Percentiles rank a stretch among this genome's conserved stretches.
These are phyloP conservation scores for Natrix natrix DNA, from an alignment of 2,797 vertebrate genomes.

Conservation along the genomic window DNA sequence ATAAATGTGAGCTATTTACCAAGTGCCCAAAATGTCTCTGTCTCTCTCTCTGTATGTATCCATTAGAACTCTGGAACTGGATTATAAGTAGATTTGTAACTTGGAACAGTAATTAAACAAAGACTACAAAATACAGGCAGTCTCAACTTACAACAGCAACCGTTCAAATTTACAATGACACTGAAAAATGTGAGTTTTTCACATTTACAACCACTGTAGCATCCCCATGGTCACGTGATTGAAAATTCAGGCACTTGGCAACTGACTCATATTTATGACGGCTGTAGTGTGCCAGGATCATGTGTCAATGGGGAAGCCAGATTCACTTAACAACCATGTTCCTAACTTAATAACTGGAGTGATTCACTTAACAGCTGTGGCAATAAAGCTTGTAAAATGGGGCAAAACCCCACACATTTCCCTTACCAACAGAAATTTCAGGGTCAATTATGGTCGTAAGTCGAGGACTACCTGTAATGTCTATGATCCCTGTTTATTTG, in stretches of 20 bases:
- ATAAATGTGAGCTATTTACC: background rate
- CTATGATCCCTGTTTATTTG: background rate
- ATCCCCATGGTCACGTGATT: background rate
- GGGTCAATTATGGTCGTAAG: background rate
- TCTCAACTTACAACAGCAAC: background rate
- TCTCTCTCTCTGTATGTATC: too few relatives aligned
- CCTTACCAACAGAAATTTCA: background rate
- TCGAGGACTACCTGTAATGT: background rate
- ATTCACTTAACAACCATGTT: background rate
- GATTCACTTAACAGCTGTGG: background rate
- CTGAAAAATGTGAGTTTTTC: background rate
- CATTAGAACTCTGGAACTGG: background rate
- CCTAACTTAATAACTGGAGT: background rate
- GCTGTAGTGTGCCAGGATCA: background rate
- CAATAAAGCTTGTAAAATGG: background rate
- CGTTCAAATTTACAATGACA: background rate
- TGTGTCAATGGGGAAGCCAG: background rate
- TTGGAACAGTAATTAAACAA: background rate
- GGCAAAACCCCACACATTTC: background rate
- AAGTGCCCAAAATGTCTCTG: background rate
- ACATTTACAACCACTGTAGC: background rate
- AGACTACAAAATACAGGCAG: background rate
- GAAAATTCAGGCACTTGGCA: background rate
- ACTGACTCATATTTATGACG: background rate
- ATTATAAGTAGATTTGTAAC: background rate